phyloP scores from a whole-genome alignment of 2,797 vertebrate species.

The Lutjanus campechanus region DNA sequence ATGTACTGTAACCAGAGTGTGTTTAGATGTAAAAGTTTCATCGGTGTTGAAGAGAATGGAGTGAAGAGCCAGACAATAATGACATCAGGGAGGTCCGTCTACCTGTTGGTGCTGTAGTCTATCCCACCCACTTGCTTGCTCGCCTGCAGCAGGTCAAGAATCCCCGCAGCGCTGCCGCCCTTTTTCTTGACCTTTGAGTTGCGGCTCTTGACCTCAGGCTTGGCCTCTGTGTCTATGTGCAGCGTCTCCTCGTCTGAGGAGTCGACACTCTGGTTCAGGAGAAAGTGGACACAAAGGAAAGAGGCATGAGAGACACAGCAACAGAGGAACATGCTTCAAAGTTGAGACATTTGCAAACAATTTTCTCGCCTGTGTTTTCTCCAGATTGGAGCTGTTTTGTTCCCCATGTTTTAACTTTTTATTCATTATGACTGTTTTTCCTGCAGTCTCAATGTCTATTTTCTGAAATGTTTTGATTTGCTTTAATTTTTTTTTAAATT shows the following conservation, averaged over 20 bases:
- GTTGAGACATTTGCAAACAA: background rate
- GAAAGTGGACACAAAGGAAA: conserved; percentile 1
- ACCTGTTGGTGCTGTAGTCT: conserved; percentile 98
- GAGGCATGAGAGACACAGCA: background rate
- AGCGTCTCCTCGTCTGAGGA: conserved; percentile 97
- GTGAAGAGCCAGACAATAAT: conserved; percentile 10
- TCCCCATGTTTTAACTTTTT: background rate
- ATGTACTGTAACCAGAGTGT: conserved; percentile 28
- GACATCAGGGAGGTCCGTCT: conserved; percentile 52
- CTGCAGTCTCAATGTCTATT: conserved; percentile 6
- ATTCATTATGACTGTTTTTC: background rate
- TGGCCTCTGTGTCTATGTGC: conserved; percentile 94
- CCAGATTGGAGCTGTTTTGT: background rate
- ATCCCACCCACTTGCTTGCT: conserved; percentile 99
- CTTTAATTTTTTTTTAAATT: no score
- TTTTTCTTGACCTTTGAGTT: conserved; percentile 96
- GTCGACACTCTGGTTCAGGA: conserved; percentile 85
- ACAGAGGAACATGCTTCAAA: background rate
- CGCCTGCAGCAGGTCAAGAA: conserved; percentile 96
- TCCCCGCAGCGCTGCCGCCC: conserved; percentile 91
- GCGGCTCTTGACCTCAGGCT: conserved; percentile 87
- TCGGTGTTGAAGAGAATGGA: conserved; percentile 24
- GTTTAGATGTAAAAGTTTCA: conserved; percentile 35
- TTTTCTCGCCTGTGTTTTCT: background rate
- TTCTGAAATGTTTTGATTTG: no score